Percentiles rank a stretch among this genome's conserved stretches.
phyloP scores from a whole-genome alignment of 2,797 vertebrate species.

The Cyclopterus lumpus region DNA sequence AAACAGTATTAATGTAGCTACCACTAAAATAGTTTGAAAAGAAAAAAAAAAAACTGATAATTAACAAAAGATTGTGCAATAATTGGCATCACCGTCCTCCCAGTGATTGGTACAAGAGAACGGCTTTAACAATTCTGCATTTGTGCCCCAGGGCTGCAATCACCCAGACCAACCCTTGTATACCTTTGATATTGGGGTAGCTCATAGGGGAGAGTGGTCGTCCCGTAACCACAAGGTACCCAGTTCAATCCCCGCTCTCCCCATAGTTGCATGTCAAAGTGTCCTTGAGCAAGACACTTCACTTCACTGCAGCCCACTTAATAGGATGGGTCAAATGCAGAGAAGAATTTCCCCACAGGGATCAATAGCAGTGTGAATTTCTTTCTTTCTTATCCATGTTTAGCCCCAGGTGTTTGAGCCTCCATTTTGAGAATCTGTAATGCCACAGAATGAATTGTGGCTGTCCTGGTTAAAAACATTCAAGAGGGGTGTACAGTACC shows the following conservation, averaged over 20 bases:
- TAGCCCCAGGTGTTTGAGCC: conserved; percentile 6
- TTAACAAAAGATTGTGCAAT: conserved; percentile 41
- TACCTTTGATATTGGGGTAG: too few relatives aligned
- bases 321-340: too few relatives aligned
- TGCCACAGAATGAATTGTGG: neutral
- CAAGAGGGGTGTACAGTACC: neutral
- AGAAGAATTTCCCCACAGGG: too few relatives aligned
- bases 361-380: too few relatives aligned
- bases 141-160: conserved; percentile 34
- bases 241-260: too few relatives aligned
- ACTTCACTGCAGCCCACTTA: too few relatives aligned
- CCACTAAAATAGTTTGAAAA: conserved; percentile 24
- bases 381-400: conserved; percentile 5
- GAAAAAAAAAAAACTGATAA: conserved; percentile 4
- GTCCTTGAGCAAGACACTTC: too few relatives aligned
- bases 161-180: conserved; percentile 13
- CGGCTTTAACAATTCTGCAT: conserved; percentile 60
- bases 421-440: conserved; percentile 29
- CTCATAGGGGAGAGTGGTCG: too few relatives aligned
- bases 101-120: conserved; percentile 50
- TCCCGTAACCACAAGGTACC: too few relatives aligned
- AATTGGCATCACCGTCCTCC: conserved; percentile 54
- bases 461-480: neutral
- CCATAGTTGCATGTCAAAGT: too few relatives aligned
- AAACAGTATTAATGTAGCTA: conserved; percentile 28